phyloP scores from a whole-genome alignment of 2,888 invertebrate species.

The Dicyrtomina minuta region DNA sequence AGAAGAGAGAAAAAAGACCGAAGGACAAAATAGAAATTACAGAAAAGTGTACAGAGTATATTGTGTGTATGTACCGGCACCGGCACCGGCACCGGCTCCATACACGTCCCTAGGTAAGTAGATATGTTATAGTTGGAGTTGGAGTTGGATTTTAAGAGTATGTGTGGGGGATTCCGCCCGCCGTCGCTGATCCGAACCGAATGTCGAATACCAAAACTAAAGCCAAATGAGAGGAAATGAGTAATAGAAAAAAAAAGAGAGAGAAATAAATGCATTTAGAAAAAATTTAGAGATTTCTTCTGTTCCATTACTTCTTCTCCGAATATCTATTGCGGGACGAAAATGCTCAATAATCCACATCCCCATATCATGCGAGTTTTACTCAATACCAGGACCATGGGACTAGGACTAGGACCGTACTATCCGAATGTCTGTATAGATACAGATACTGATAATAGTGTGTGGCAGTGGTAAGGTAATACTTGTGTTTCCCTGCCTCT shows the following conservation, averaged over 20 bases:
- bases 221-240: slow-evolving; percentile 32
- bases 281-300: slow-evolving; percentile 23
- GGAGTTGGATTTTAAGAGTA: slow-evolving; percentile 10
- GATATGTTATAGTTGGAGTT: slow-evolving; percentile 2
- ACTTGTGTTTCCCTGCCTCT: slow-evolving; percentile 30
- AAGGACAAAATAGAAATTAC: slow-evolving; percentile 9
- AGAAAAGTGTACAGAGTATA: no score
- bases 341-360: slow-evolving; percentile 16
- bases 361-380: neutral
- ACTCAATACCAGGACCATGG: neutral
- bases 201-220: slow-evolving; percentile 10
- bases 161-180: slow-evolving; percentile 18
- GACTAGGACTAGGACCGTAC: no score
- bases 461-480: slow-evolving; percentile 28
- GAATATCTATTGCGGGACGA: slow-evolving; percentile 27
- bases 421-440: neutral
- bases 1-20: neutral
- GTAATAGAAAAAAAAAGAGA: no score
- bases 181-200: slow-evolving; percentile 11
- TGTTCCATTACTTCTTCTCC: slow-evolving; percentile 5
- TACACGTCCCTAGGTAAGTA: neutral
- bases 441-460: neutral
- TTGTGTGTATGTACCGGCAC: no score
- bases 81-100: no score
- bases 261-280: slow-evolving; percentile 31